phyloP scores from a whole-genome alignment of 2,113 vertebrate genomes.

The Pionites leucogaster region DNA sequence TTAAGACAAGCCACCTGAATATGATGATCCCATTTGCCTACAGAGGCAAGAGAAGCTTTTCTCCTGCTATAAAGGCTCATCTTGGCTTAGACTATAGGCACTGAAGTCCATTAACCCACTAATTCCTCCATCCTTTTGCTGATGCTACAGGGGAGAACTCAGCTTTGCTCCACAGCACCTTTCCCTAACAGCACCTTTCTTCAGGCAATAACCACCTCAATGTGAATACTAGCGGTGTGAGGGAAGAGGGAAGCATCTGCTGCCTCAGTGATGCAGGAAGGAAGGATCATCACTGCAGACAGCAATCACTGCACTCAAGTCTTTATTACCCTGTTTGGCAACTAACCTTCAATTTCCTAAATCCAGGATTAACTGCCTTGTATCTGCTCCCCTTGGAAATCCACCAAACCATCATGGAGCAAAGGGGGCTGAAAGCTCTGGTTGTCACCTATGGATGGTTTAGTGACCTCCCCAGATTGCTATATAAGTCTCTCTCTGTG shows the following conservation, averaged over 20 bases:
- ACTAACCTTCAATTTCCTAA: neutral
- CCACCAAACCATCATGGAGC: neutral
- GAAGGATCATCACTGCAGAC: neutral
- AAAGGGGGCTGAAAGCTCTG: neutral
- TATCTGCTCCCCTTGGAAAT: neutral
- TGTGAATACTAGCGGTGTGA: neutral
- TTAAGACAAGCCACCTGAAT: neutral
- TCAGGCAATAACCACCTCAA: neutral
- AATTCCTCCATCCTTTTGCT: neutral
- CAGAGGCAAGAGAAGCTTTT: neutral
- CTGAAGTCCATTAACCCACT: neutral
- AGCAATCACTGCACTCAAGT: neutral
- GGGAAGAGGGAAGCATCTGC: neutral
- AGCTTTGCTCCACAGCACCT: neutral
- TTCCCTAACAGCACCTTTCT: neutral
- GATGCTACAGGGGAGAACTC: neutral
- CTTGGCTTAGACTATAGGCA: neutral
- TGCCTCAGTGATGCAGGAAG: rapidly evolving
- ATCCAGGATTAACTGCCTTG: neutral
- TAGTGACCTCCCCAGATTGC: rapidly evolving
- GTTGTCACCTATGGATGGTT: neutral
- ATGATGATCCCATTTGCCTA: neutral
- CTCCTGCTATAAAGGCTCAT: neutral
- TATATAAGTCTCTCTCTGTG: neutral
- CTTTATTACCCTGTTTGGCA: neutral